phyloP scores from a whole-genome alignment of 1,140 invertebrate genomes.

The Lasioglossum baleicum region DNA sequence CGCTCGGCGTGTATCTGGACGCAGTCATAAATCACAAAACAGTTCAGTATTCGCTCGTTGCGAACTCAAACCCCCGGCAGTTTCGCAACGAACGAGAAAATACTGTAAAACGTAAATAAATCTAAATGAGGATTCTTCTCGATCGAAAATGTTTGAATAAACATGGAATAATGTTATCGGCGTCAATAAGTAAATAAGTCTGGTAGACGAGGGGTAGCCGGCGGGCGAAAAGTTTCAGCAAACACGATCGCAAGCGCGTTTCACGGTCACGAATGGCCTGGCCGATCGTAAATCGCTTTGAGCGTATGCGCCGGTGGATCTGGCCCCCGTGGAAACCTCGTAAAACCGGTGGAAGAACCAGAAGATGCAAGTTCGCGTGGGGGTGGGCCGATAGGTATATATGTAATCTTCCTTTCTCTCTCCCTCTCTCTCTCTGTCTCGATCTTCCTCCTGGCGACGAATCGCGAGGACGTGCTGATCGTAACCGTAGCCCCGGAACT shows the following conservation, averaged over 20 bases:
- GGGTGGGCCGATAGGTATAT: no score
- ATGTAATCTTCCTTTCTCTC: no score
- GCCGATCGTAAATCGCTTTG: not conserved
- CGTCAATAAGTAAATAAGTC: constrained; percentile 5
- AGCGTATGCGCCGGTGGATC: not conserved
- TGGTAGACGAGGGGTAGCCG: not conserved
- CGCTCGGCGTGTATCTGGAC: no score
- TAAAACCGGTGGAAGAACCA: not conserved
- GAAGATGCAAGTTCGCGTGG: not conserved
- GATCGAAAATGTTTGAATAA: no score
- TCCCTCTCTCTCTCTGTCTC: not conserved
- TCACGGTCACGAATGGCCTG: not conserved
- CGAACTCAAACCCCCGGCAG: no score
- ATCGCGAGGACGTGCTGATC: constrained; percentile 3
- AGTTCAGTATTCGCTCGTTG: no score
- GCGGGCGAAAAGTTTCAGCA: not conserved
- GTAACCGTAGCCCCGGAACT: constrained; percentile 3
- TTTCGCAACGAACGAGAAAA: no score
- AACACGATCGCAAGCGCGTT: not conserved
- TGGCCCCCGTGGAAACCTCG: not conserved
- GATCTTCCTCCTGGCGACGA: not conserved
- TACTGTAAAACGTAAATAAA: no score
- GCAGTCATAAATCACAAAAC: no score
- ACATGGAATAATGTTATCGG: no score
- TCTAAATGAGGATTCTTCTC: no score